Evolutionary conservation across 2,113 vertebrate species (phyloP).

Genomic region (Nothoprocta perdicaria): DNA sequence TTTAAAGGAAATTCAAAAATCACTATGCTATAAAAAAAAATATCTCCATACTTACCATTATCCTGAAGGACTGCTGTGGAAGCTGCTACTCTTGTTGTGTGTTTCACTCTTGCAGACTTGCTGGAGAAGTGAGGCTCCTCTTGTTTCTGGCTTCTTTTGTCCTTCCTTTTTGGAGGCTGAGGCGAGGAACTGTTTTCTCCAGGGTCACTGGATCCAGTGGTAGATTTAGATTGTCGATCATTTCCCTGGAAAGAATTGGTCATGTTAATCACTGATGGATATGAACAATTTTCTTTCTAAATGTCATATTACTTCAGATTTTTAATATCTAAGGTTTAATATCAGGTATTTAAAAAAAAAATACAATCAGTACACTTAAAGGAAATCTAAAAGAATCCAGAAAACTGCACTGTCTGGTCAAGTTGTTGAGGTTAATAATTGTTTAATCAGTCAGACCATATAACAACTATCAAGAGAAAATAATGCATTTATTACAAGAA

Average conservation of each 20-base stretch:
- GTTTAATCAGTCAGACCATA: neutral
- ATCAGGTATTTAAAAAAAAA: neutral
- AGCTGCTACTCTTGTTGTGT: constrained; percentile 72
- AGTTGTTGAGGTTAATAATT: neutral
- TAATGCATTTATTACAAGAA: neutral
- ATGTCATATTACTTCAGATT: neutral
- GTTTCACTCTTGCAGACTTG: constrained; percentile 75
- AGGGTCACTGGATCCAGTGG: constrained; percentile 69
- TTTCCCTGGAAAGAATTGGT: constrained; percentile 68
- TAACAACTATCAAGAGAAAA: neutral
- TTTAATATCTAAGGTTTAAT: neutral
- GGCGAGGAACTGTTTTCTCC: constrained; percentile 78
- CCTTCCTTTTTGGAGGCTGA: constrained; percentile 74
- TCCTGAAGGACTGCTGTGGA: constrained; percentile 53
- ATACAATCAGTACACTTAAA: neutral
- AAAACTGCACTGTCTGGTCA: neutral
- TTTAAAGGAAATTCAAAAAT: neutral
- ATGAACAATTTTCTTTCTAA: neutral
- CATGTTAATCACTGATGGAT: accelerated
- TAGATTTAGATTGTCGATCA: constrained; percentile 81
- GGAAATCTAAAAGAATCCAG: neutral
- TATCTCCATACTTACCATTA: constrained; percentile 75
- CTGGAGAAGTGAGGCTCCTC: constrained; percentile 78
- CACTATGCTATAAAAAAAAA: accelerated
- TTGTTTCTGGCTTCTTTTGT: constrained; percentile 73